Conservation (phyloP, 2,888 invertebrate genomes). For the Patella caerulea region DNA sequence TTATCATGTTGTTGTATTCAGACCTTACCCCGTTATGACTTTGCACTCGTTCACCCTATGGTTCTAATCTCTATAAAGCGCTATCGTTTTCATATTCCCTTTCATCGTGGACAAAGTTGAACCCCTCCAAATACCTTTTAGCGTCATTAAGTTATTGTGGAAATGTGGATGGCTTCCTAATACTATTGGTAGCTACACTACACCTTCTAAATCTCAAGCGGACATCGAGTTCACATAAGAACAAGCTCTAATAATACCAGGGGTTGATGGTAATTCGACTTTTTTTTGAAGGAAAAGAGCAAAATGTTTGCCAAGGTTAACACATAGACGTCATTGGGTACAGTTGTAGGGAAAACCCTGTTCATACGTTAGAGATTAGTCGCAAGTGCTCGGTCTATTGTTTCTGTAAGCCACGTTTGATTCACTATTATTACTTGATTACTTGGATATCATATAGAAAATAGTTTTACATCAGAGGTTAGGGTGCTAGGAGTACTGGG, state of each 20-base stretch:
- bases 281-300: not conserved
- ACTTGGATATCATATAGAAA: too few relatives aligned
- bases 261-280: too few relatives aligned
- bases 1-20: not conserved
- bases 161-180: slow-evolving; percentile 5
- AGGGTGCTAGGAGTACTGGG: too few relatives aligned
- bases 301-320: slow-evolving; percentile 2
- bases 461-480: too few relatives aligned
- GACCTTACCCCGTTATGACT: slow-evolving; percentile 4
- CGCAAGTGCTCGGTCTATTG: too few relatives aligned
- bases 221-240: too few relatives aligned
- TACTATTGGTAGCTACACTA: not conserved
- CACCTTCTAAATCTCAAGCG: too few relatives aligned
- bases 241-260: too few relatives aligned
- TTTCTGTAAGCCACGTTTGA: too few relatives aligned
- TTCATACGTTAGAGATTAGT: too few relatives aligned
- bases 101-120: slow-evolving; percentile 5
- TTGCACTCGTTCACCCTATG: slow-evolving; percentile 13
- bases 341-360: not conserved
- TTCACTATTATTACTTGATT: too few relatives aligned
- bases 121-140: not conserved
- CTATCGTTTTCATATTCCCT: not conserved
- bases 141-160: slow-evolving; percentile 3
- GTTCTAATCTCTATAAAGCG: not conserved
- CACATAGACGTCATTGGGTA: not conserved